phyloP scores from a whole-genome alignment of 1,140 invertebrate species.

The Solen grandis region DNA sequence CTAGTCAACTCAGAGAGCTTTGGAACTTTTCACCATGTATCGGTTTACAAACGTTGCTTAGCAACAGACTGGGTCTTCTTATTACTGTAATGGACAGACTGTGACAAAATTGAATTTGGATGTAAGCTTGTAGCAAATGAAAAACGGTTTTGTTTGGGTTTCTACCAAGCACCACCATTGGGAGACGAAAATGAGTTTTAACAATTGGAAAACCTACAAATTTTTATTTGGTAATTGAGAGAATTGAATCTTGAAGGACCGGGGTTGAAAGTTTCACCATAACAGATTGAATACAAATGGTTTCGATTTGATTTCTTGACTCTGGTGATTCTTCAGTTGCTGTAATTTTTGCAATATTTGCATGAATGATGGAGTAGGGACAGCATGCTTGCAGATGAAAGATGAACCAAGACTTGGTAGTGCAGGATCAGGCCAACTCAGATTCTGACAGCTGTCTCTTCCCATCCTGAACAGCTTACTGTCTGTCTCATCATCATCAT shows the following conservation, averaged over 20 bases:
- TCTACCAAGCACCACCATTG: neutral
- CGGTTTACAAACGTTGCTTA: conserved; percentile 36
- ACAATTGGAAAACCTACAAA: neutral
- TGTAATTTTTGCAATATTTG: no score
- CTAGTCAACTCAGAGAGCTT: conserved; percentile 29
- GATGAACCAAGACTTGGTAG: no score
- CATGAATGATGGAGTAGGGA: no score
- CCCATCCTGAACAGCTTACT: no score
- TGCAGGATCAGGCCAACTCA: no score
- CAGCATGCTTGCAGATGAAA: no score
- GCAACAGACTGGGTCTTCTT: conserved; percentile 42
- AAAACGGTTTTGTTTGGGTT: neutral
- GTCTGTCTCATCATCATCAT: conserved; percentile 45
- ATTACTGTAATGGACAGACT: conserved; percentile 47
- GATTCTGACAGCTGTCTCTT: no score
- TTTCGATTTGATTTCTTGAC: no score
- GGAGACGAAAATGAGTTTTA: neutral
- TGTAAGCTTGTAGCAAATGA: neutral
- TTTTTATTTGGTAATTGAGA: neutral
- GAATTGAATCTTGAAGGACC: neutral
- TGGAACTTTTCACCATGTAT: conserved; percentile 38
- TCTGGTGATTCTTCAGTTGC: no score
- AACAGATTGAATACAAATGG: neutral
- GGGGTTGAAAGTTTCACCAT: neutral
- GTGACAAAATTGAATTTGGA: conserved; percentile 51